These are phyloP conservation scores for Porites lutea DNA, from an alignment of 64 coral and sea anemone genomes.

Conservation along the genomic window DNA sequence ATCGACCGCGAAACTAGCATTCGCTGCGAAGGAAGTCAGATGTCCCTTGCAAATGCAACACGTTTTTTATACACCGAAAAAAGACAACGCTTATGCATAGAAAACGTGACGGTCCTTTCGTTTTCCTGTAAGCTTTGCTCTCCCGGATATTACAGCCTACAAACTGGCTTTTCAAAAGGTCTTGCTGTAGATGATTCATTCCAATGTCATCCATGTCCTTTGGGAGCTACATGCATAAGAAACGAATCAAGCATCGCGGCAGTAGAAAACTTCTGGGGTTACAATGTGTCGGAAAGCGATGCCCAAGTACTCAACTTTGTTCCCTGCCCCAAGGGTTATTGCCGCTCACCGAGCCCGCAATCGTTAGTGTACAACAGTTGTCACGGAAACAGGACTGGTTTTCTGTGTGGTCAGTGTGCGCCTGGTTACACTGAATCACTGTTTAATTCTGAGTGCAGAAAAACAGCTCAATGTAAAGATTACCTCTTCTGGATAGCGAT, in stretches of 20 bases:
- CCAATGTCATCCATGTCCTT: slow-evolving; percentile 58
- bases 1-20: slow-evolving; percentile 49
- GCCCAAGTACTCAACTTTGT: slow-evolving; percentile 27
- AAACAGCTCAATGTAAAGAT: not conserved
- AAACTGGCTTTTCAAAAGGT: slow-evolving; percentile 44
- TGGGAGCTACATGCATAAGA: slow-evolving; percentile 56
- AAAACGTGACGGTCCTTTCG: slow-evolving; percentile 40
- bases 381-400: too few species aligned
- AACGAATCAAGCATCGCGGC: slow-evolving; percentile 39
- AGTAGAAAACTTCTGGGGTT: slow-evolving; percentile 74
- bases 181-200: not conserved
- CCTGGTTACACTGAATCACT: slow-evolving; percentile 62
- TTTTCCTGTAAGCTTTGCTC: slow-evolving; percentile 55
- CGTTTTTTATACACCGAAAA: slow-evolving; percentile 21
- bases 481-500: too few species aligned
- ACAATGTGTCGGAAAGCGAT: not conserved
- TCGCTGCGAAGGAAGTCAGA: slow-evolving; percentile 34
- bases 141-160: slow-evolving; percentile 68
- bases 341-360: not conserved
- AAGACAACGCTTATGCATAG: not conserved
- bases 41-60: slow-evolving; percentile 36
- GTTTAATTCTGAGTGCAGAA: slow-evolving; percentile 43
- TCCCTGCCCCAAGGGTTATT: slow-evolving; percentile 67
- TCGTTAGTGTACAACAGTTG: not conserved
- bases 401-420: slow-evolving; percentile 48